phyloP scores from a whole-genome alignment of 2,797 vertebrate species.

The Tamandua tetradactyla region DNA sequence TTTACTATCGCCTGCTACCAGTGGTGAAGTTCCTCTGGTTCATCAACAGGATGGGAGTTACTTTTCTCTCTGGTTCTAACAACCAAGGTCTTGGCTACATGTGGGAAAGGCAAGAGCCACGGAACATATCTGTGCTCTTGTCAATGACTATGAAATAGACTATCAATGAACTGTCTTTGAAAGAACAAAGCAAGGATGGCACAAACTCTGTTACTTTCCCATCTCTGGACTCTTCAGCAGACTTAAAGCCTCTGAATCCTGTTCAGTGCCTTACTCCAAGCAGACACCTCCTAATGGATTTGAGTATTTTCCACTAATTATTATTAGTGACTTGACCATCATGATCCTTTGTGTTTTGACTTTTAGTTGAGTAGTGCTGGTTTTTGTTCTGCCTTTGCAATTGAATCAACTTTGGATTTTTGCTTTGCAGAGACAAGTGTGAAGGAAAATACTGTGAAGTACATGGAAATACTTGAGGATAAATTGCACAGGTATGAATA shows the following conservation, averaged over 20 bases:
- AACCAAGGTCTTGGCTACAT: background rate
- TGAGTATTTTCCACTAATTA: background rate
- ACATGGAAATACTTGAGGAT: constrained; percentile 88
- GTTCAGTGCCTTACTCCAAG: accelerated
- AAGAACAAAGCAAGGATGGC: background rate
- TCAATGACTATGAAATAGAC: background rate
- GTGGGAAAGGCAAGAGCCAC: background rate
- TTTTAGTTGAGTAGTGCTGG: background rate
- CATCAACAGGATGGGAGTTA: no score
- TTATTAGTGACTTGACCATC: background rate
- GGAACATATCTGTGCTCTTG: background rate
- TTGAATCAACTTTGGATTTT: constrained; percentile 41
- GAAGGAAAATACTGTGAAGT: constrained; percentile 87
- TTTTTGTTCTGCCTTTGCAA: background rate
- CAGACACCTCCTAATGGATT: background rate
- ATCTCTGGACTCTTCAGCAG: background rate
- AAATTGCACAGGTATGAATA: constrained; percentile 87
- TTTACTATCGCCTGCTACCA: accelerated
- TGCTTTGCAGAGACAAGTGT: constrained; percentile 86
- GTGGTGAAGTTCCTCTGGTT: background rate
- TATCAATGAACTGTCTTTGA: background rate
- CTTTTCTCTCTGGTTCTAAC: background rate
- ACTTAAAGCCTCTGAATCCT: background rate
- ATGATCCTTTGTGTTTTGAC: background rate
- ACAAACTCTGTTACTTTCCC: accelerated